phyloP scores from a whole-genome alignment of 2,888 invertebrate genomes.

The Ochropleura leucogaster region DNA sequence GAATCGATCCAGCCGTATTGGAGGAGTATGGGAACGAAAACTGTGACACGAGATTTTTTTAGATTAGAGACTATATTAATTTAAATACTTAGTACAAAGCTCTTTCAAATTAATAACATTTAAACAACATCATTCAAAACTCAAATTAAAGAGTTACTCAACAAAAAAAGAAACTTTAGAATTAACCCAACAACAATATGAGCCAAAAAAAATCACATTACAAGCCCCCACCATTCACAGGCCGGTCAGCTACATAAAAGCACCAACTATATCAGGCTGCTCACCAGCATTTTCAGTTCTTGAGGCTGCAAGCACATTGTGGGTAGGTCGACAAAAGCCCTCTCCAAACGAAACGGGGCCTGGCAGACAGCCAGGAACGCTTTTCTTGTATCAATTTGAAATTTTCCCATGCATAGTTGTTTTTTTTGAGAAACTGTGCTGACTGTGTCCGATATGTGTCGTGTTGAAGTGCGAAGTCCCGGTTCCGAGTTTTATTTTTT shows the following conservation, averaged over 20 bases:
- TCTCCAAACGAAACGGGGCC: constrained; percentile 72
- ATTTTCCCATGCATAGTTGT: constrained; percentile 66
- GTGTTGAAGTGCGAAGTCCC: constrained; percentile 37
- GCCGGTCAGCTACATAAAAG: constrained; percentile 65
- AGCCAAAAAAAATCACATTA: constrained; percentile 32
- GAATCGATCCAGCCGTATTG: no score
- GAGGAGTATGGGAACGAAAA: no score
- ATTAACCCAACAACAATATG: constrained; percentile 4
- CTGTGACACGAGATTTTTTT: no score
- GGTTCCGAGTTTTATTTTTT: constrained; percentile 5
- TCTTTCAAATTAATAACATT: not conserved
- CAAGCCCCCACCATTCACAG: constrained; percentile 43
- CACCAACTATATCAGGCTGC: constrained; percentile 68
- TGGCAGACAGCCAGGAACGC: constrained; percentile 76
- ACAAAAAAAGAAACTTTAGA: not conserved
- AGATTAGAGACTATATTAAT: not conserved
- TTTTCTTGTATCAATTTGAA: constrained; percentile 77
- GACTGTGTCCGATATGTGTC: constrained; percentile 44
- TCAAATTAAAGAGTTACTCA: not conserved
- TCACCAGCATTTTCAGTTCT: constrained; percentile 73
- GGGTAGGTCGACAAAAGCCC: constrained; percentile 74
- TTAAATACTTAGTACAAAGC: not conserved
- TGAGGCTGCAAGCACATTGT: constrained; percentile 66
- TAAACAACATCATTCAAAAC: not conserved
- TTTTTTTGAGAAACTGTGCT: constrained; percentile 62